These are phyloP conservation scores for Acinonyx jubatus DNA, from an alignment of 2,113 vertebrate species.

Conservation along the genomic window DNA sequence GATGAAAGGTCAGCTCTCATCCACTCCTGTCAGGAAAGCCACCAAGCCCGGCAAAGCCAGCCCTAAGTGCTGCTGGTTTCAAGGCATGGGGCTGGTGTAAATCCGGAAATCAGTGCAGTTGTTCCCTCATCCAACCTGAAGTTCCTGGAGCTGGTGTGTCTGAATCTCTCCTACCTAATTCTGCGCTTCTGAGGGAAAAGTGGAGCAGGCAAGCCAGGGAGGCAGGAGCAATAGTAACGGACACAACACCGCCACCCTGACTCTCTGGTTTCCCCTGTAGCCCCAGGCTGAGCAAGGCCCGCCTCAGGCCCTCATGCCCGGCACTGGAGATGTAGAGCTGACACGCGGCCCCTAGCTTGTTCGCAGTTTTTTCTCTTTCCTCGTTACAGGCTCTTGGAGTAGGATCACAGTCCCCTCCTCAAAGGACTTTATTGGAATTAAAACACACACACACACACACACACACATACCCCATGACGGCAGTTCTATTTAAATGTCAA, in stretches of 20 bases:
- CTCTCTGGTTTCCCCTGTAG: not conserved
- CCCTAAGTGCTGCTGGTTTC: not conserved
- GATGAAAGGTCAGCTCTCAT: not conserved
- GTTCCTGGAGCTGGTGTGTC: not conserved
- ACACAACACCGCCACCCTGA: not conserved
- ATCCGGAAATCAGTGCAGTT: not conserved
- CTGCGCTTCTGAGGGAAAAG: not conserved
- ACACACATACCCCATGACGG: not conserved
- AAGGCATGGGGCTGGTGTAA: not conserved
- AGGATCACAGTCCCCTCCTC: not conserved
- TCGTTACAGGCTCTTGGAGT: not conserved
- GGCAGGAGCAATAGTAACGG: not conserved
- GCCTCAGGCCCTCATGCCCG: too few relatives aligned
- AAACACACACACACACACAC: not conserved
- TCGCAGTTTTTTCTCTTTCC: not conserved
- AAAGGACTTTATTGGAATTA: constrained; percentile 25
- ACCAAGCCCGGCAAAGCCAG: not conserved
- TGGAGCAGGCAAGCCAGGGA: not conserved
- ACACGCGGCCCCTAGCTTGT: not conserved
- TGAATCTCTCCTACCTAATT: not conserved
- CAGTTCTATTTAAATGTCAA: constrained; percentile 48
- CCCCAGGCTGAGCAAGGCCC: not conserved
- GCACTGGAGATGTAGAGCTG: not conserved
- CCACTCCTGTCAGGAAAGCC: not conserved
- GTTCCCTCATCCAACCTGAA: not conserved